Conservation (phyloP, 2,888 invertebrate genomes). For the Melipona beecheii region DNA sequence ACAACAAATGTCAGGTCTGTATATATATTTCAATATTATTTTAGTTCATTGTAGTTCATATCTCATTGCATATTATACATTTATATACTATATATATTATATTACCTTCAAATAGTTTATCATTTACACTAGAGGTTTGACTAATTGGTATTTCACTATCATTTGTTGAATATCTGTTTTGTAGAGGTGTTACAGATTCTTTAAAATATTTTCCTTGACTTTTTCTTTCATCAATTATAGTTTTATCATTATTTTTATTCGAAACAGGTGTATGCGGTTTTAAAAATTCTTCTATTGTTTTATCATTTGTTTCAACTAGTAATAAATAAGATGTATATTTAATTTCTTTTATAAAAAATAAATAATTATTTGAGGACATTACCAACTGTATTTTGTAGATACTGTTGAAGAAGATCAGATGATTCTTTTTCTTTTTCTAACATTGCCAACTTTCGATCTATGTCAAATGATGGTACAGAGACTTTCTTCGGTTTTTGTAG, state of each 20-base stretch:
- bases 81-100: not conserved
- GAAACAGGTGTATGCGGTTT: conserved; percentile 43
- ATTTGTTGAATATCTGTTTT: conserved; percentile 38
- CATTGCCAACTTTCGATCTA: conserved; percentile 48
- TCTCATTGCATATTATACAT: not conserved
- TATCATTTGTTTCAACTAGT: conserved; percentile 53
- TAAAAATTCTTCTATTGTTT: conserved; percentile 61
- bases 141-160: conserved; percentile 76
- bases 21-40: not conserved
- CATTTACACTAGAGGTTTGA: conserved; percentile 70
- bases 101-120: conserved; percentile 75
- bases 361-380: conserved; percentile 10
- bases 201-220: not conserved
- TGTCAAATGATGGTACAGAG: conserved; percentile 80
- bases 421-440: conserved; percentile 45
- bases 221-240: not conserved
- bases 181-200: not conserved
- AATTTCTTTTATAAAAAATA: not conserved
- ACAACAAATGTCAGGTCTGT: conserved; percentile 83
- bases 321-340: not conserved
- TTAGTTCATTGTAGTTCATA: conserved; percentile 2
- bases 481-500: conserved; percentile 82
- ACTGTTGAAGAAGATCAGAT: conserved; percentile 77
- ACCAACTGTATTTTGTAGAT: conserved; percentile 71
- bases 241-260: conserved; percentile 9